Base-by-base conservation (phyloP, 2,113 vertebrate species). In the Notothenia rossii region DNA sequence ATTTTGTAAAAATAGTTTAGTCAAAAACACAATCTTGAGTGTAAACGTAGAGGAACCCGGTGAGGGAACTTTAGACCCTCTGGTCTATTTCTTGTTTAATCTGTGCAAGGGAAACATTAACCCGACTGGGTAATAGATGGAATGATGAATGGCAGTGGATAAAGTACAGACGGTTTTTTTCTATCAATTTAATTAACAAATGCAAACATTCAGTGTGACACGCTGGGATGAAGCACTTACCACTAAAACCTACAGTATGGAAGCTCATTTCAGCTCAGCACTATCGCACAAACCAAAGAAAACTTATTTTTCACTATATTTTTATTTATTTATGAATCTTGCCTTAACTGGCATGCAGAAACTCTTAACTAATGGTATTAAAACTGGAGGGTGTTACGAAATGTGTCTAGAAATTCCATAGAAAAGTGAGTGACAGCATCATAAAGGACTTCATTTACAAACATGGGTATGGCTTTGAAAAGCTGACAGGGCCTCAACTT, bases 371-470 rank as follows among this genome's bases (percentile, higher is more conserved):
- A 62, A 61, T 33, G 33, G 8, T 11, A 7, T 46, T 60, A 85
- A 78, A 75, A 83, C 29, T 15, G 15, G 17, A 10, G 7, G 74
- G 56, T 50, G 33, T 68, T 88, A 84, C 5, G 56, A 82, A 88
- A 90, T 43, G 74, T 15, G 45, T 86, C 70, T 81, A 91, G 49
- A 92, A 87, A 86, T 58, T 29, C 25, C 15, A 40, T 90, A 91
- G 61, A 90, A 90, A 89, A 89, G 76, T 75, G 79, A 72, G 13
- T 76, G 49, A 74, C 43, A 70, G 68, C 53, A 49, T 29, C 59
- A 36, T 48, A 65, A 74, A 71, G 59, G 15, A 20, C 12, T 17
- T 61, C 50, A 53, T 56, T 56, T 85, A 85, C 64, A 62, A 86
- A 88, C 53, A 9, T 4, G 25, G 56, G 22, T 86, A 88, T 69